Percentiles rank a stretch among this genome's conserved stretches.
Conservation (phyloP, 2,113 vertebrate genomes). For the Lontra canadensis region DNA sequence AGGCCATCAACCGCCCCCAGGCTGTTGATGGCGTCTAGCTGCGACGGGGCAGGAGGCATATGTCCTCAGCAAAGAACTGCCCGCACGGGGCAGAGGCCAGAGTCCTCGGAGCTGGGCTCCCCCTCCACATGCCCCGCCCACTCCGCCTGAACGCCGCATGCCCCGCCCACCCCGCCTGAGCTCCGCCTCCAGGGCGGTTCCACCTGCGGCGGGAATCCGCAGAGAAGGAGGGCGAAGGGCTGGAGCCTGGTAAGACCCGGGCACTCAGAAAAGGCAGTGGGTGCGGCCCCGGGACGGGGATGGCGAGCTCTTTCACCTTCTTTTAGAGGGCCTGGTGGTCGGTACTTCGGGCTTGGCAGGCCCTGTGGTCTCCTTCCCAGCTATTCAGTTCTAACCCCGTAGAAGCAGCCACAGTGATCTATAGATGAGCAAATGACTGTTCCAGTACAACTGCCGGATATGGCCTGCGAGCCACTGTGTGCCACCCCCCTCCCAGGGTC, state of each 20-base stretch:
- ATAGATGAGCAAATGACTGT: neutral
- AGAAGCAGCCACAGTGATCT: neutral
- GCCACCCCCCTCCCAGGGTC: neutral
- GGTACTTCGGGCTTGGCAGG: neutral
- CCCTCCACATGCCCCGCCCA: rapidly evolving
- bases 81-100: neutral
- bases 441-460: neutral
- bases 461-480: neutral
- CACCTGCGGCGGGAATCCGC: no score
- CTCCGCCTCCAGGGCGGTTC: neutral
- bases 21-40: neutral
- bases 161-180: neutral
- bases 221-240: neutral
- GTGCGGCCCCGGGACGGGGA: rapidly evolving
- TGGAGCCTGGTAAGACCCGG: neutral
- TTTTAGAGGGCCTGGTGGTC: neutral
- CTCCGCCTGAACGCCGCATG: neutral
- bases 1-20: no score
- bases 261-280: neutral
- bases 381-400: neutral
- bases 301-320: neutral
- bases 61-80: neutral
- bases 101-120: neutral
- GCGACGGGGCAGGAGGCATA: neutral
- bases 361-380: neutral